Evolutionary conservation across 2,888 invertebrate genomes (phyloP).

Genomic region (Scaptomyza parva): DNA sequence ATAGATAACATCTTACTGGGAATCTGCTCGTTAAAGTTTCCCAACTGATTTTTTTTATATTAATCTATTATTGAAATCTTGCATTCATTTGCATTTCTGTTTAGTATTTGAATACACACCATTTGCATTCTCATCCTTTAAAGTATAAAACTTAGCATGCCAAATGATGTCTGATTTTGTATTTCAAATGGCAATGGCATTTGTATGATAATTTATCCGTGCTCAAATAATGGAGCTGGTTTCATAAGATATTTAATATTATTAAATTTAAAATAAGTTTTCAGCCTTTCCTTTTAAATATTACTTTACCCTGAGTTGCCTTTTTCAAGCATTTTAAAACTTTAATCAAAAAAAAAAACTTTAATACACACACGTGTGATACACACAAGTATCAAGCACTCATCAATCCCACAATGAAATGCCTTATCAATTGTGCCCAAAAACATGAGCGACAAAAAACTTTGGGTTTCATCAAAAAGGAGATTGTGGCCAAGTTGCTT

Average conservation of each 20-base stretch:
- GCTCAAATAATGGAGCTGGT: background rate
- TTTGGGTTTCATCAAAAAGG: background rate
- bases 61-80: background rate
- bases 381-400: background rate
- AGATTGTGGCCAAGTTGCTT: constrained; percentile 16
- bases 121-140: background rate
- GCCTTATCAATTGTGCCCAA: background rate
- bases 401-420: constrained; percentile 1
- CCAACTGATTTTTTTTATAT: background rate
- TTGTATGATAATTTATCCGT: background rate
- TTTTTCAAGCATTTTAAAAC: background rate
- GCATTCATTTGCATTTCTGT: background rate
- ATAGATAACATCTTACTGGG: background rate
- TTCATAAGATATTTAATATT: background rate
- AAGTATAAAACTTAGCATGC: background rate
- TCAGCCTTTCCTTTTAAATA: too few relatives aligned
- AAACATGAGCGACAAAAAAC: background rate
- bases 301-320: background rate
- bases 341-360: background rate
- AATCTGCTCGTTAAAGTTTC: background rate
- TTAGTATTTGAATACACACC: background rate
- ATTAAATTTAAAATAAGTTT: too few relatives aligned
- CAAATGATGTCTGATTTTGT: background rate
- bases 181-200: background rate
- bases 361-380: background rate